Evolutionary conservation across 2,888 invertebrate species (phyloP).

Genomic region (Catocala nupta): DNA sequence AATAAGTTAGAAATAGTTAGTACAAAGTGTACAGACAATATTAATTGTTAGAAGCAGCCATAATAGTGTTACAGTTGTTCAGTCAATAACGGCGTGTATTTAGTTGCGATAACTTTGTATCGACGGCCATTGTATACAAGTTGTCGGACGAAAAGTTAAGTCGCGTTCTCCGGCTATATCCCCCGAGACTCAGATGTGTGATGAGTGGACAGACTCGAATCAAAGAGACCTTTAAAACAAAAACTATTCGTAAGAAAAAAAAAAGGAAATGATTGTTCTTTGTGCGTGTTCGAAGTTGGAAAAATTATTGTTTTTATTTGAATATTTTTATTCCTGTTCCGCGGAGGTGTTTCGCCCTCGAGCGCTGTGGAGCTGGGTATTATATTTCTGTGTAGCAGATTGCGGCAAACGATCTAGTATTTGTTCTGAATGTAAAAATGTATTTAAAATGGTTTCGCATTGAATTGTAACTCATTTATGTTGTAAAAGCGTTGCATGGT

Average conservation of each 20-base stretch:
- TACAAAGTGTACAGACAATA: background rate
- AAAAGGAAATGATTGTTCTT: background rate
- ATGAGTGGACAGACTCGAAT: constrained; percentile 25
- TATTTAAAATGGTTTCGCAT: no score
- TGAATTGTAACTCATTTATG: no score
- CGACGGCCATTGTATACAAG: constrained; percentile 34
- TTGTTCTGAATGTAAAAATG: no score
- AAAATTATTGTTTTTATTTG: background rate
- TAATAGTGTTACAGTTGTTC: constrained; percentile 32
- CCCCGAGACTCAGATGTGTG: constrained; percentile 18
- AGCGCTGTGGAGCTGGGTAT: no score
- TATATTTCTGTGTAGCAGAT: no score
- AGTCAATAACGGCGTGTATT: constrained; percentile 37
- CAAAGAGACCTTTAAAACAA: constrained; percentile 14
- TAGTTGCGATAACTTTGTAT: constrained; percentile 42
- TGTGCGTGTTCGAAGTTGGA: background rate
- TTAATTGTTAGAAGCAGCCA: background rate
- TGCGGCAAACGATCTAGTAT: no score
- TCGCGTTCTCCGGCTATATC: background rate
- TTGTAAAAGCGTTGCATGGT: no score
- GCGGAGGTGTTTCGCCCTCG: background rate
- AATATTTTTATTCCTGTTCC: background rate
- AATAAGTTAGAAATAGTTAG: background rate
- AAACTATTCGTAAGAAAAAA: constrained; percentile 28
- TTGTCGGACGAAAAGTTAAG: constrained; percentile 39